Base-by-base conservation (phyloP, 2,113 vertebrate species). In the Thermophis baileyi region DNA sequence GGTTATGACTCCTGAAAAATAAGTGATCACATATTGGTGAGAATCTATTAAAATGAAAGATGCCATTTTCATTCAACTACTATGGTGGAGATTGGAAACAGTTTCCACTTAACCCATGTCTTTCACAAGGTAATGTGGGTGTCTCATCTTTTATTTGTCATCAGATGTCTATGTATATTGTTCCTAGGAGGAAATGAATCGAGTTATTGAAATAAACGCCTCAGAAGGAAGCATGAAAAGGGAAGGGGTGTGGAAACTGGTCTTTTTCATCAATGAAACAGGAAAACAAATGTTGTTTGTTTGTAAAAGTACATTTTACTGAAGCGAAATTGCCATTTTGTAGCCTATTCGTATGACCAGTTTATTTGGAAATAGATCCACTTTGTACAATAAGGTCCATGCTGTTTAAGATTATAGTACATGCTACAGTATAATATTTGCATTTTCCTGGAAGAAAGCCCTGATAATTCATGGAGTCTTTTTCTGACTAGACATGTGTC, bases 91-190 rank as follows among this genome's bases (percentile, higher is more conserved):
- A 50, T 88, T 89, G 50, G n/a, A 49, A 40, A n/a, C 44, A 9
- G 92, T 88, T 93, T 89, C 88, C 92, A 55, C 89, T 90, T 85
- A 92, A 89, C 40, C 69, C 91, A 88, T 92, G 55, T 55, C 91
- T 92, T 12, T 86, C 85, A 88, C 47, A n/a, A 50, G 46, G 85
- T 44, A 88, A 50, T 47, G 87, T 88, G 85, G 69, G 85, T 53
- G 25, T 30, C 1, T 57, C 20, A 12, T 14, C 44, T 20, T 22
- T 35, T 47, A 2, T 44, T 24, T 24, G 35, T 25, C 3, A 47
- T 10, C 44, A 14, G 22, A 60, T 63, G 30, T 74, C 88, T 69
- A 85, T 47, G 35, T 25, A n/a, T 9, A 18, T 44, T 87, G 85
- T 14, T 57, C 47, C 30, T 12, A 57, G 46, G 55, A 60, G 46